Conservation (phyloP, 1,140 invertebrate species). For the Drosophila burlai region DNA sequence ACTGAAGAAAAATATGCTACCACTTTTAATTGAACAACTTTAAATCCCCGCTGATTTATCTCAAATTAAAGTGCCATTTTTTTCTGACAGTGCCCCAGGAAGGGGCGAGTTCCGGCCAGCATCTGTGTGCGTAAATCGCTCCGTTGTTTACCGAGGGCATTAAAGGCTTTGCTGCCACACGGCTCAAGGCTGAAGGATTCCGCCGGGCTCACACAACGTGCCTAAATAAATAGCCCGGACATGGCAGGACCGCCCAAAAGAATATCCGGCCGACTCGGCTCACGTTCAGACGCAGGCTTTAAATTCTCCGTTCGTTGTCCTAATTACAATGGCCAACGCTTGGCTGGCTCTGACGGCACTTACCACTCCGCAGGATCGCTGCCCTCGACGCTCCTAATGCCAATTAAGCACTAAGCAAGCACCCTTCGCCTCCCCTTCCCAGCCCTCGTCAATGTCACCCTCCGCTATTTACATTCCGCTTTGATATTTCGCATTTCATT, state of each 20-base stretch:
- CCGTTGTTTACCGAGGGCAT: slow-evolving; percentile 70
- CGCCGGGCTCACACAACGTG: slow-evolving; percentile 27
- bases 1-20: too few relatives aligned
- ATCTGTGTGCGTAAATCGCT: slow-evolving; percentile 74
- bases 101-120: slow-evolving; percentile 12
- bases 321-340: slow-evolving; percentile 74
- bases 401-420: slow-evolving; percentile 74
- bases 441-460: slow-evolving; percentile 33
- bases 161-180: slow-evolving; percentile 69
- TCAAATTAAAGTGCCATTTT: not conserved
- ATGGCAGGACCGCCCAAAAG: slow-evolving; percentile 22
- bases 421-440: slow-evolving; percentile 22
- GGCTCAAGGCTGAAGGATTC: slow-evolving; percentile 26
- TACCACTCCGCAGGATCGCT: slow-evolving; percentile 48
- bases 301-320: slow-evolving; percentile 53
- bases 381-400: slow-evolving; percentile 74
- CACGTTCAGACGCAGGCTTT: slow-evolving; percentile 36
- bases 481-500: slow-evolving; percentile 74
- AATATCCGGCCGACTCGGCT: slow-evolving; percentile 27
- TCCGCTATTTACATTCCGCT: slow-evolving; percentile 58
- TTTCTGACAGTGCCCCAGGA: slow-evolving; percentile 12
- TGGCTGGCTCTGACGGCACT: slow-evolving; percentile 63
- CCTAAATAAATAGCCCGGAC: slow-evolving; percentile 71
- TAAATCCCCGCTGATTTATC: too few relatives aligned
- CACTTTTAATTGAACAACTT: too few relatives aligned